Evolutionary conservation across 2,888 invertebrate genomes (phyloP).

Genomic region (Sarcophaga caerulescens): DNA sequence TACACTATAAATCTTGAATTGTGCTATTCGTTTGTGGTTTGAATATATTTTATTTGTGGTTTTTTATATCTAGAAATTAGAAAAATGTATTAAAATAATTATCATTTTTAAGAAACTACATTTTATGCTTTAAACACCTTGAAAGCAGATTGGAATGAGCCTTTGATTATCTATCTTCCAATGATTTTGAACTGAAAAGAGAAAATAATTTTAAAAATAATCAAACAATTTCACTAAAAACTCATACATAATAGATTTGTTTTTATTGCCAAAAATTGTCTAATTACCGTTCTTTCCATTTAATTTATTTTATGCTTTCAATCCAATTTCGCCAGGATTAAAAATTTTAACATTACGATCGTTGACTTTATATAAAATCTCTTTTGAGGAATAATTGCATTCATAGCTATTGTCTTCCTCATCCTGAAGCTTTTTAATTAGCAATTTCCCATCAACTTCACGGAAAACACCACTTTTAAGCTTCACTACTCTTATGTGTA

Average conservation of each 20-base stretch:
- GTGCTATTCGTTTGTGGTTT: background rate
- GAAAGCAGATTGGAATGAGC: slow-evolving; percentile 6
- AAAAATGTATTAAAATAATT: slow-evolving; percentile 26
- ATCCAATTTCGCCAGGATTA: slow-evolving; percentile 84
- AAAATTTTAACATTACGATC: slow-evolving; percentile 89
- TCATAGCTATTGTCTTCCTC: slow-evolving; percentile 70
- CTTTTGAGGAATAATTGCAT: slow-evolving; percentile 75
- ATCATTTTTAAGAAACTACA: background rate
- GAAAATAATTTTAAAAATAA: background rate
- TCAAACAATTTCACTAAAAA: background rate
- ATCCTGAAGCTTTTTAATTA: slow-evolving; percentile 73
- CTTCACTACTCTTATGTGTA: slow-evolving; percentile 85
- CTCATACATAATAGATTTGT: background rate
- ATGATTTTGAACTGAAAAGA: slow-evolving; percentile 33
- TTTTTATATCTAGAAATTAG: slow-evolving; percentile 44
- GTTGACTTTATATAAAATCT: slow-evolving; percentile 85
- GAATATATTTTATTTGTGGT: background rate
- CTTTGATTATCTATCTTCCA: too few relatives aligned
- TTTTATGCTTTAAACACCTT: slow-evolving; percentile 35
- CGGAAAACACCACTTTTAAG: slow-evolving; percentile 88
- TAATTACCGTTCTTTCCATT: too few relatives aligned
- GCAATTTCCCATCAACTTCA: slow-evolving; percentile 87
- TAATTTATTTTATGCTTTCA: slow-evolving; percentile 70
- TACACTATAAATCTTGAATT: background rate
- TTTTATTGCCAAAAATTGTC: background rate